Percentiles rank a stretch among this genome's conserved stretches.
Conservation (phyloP, 2,888 invertebrate genomes). For the Herminia tarsipennalis region DNA sequence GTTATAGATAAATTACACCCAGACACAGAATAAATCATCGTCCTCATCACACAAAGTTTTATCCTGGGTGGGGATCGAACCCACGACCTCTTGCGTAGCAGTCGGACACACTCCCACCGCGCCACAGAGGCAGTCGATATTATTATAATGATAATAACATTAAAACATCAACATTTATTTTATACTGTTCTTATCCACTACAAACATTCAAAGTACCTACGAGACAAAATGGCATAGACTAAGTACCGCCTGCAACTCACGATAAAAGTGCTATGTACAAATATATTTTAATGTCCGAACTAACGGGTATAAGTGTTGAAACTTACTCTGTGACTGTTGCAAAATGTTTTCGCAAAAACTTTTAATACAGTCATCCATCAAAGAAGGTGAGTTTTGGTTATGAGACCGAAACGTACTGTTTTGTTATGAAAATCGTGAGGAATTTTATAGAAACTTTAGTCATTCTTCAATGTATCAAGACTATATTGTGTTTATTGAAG, state of each 20-base stretch:
- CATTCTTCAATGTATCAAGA: not conserved
- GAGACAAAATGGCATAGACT: conserved; percentile 20
- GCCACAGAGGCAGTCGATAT: no score
- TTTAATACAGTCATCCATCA: conserved; percentile 16
- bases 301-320: conserved; percentile 9
- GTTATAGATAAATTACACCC: no score
- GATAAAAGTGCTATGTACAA: conserved; percentile 63
- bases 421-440: not conserved
- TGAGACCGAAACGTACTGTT: conserved; percentile 5
- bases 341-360: conserved; percentile 10
- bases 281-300: conserved; percentile 41
- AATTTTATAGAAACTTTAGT: conserved; percentile 4
- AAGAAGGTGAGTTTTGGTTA: conserved; percentile 1
- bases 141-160: no score
- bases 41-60: no score
- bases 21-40: no score
- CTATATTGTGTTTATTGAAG: no score
- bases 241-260: conserved; percentile 53
- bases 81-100: no score
- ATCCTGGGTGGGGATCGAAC: no score
- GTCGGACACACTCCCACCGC: no score
- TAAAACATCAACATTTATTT: no score
- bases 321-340: conserved; percentile 14
- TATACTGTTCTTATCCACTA: conserved; percentile 23
- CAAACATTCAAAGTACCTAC: conserved; percentile 10